Evolutionary conservation across 2,797 vertebrate species (phyloP).

Genomic region (Pterois miles): DNA sequence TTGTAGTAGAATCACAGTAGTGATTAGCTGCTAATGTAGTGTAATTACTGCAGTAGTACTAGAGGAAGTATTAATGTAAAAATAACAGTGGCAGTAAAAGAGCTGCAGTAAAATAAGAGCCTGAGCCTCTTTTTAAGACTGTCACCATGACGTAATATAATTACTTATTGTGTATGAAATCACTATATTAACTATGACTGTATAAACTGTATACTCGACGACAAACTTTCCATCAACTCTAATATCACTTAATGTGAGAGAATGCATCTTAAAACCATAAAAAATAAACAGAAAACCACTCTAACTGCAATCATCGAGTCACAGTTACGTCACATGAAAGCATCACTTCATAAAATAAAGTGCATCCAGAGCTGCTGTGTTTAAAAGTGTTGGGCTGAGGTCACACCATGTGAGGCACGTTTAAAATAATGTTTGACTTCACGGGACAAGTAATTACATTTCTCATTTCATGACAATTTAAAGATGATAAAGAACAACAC

Average conservation of each 20-base stretch:
- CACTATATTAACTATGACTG: neutral
- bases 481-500: neutral
- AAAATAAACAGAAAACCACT: neutral
- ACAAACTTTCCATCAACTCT: neutral
- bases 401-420: conserved; percentile 5
- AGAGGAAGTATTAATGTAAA: neutral
- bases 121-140: neutral
- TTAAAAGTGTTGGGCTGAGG: conserved; percentile 16
- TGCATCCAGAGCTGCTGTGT: neutral
- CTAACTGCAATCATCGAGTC: neutral
- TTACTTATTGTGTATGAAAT: neutral
- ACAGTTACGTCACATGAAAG: conserved; percentile 18
- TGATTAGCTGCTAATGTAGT: neutral
- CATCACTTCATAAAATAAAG: conserved; percentile 12
- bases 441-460: conserved; percentile 15
- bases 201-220: neutral
- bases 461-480: neutral
- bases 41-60: neutral
- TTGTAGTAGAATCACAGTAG: neutral
- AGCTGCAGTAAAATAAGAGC: neutral
- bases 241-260: neutral
- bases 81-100: neutral
- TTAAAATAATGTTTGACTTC: conserved; percentile 17
- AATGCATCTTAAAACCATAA: neutral
- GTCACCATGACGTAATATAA: neutral